These are phyloP conservation scores for Brachionus plicatilis DNA, from an alignment of 1,140 invertebrate genomes.

Conservation along the genomic window DNA sequence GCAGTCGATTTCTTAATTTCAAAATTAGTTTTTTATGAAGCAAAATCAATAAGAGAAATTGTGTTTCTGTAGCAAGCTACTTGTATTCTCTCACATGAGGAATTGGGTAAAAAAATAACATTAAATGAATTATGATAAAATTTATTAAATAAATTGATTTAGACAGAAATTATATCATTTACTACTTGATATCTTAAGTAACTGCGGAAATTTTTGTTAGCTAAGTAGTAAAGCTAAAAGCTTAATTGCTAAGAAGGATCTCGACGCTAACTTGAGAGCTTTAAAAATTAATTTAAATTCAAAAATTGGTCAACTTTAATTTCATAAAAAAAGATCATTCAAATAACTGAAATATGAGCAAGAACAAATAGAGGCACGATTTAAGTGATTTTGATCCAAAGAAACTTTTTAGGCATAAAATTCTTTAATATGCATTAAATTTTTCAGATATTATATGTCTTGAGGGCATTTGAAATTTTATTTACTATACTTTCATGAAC, in stretches of 20 bases:
- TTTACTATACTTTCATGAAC: not conserved
- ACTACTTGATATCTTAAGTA: not conserved
- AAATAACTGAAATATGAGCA: not conserved
- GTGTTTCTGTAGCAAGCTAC: not conserved
- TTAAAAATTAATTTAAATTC: not conserved
- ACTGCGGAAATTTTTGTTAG: not conserved
- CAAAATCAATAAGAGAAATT: not conserved
- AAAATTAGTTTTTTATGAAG: not conserved
- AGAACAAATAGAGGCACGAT: not conserved
- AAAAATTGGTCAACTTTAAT: not conserved
- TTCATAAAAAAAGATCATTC: not conserved
- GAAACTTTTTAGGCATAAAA: not conserved
- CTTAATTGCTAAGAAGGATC: not conserved
- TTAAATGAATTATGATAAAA: not conserved
- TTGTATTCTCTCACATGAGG: not conserved
- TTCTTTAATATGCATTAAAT: not conserved
- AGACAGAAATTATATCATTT: not conserved
- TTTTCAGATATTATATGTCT: not conserved
- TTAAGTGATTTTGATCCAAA: not conserved
- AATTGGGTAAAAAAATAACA: not conserved
- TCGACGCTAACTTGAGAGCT: not conserved
- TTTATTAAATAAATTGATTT: not conserved
- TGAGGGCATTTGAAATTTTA: not conserved
- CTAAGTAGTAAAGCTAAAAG: not conserved
- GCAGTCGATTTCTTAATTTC: not conserved